phyloP scores from a whole-genome alignment of 2,888 invertebrate genomes.

The Girardia tigrina region DNA sequence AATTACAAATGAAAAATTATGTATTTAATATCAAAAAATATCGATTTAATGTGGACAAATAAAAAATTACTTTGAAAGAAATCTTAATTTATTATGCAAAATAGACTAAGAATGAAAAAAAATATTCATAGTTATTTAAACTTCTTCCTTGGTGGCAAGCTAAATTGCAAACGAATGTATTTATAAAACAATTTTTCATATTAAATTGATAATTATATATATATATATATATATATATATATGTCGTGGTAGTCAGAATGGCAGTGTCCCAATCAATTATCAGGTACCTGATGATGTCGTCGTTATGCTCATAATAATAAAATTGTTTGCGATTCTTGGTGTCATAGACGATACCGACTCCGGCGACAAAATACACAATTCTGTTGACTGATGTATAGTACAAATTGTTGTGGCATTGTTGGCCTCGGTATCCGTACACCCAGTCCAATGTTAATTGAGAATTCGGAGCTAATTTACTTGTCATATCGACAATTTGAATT shows the following conservation, averaged over 20 bases:
- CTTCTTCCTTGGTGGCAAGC: too few relatives aligned
- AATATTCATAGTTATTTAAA: too few relatives aligned
- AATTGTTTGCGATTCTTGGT: conserved; percentile 45
- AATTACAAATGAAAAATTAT: too few relatives aligned
- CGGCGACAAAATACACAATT: conserved; percentile 52
- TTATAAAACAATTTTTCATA: too few relatives aligned
- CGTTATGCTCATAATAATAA: conserved; percentile 51
- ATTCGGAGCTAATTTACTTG: conserved; percentile 42
- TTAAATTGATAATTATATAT: background rate
- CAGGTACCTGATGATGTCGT: conserved; percentile 52
- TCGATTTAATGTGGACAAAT: too few relatives aligned
- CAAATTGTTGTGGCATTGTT: conserved; percentile 50
- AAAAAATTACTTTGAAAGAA: too few relatives aligned
- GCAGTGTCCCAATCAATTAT: too few relatives aligned
- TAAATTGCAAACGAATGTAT: too few relatives aligned
- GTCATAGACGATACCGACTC: conserved; percentile 51
- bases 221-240: background rate
- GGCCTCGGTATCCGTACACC: conserved; percentile 52
- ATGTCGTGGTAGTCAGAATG: too few relatives aligned
- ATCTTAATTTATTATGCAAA: too few relatives aligned
- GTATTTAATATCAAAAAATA: too few relatives aligned
- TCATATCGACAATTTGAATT: conserved; percentile 15
- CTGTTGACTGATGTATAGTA: conserved; percentile 47
- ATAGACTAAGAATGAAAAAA: too few relatives aligned
- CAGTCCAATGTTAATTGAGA: conserved; percentile 49